Percentiles rank a stretch among this genome's conserved stretches.
Evolutionary conservation across 2,113 vertebrate species (phyloP).

Genomic region (Nibea albiflora): DNA sequence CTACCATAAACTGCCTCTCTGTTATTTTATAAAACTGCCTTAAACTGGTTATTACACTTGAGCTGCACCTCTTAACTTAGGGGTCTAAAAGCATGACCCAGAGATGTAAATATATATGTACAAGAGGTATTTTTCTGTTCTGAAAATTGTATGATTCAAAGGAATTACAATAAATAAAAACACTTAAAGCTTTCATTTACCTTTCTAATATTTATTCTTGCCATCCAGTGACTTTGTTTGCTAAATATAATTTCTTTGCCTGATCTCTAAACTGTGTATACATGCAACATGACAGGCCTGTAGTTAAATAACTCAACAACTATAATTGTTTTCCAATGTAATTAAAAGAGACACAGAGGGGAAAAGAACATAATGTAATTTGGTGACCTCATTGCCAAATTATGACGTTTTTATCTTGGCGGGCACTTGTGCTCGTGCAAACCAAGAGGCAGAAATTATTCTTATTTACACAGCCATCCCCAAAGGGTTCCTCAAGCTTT

Average conservation of each 20-base stretch:
- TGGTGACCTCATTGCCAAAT: slow-evolving; percentile 93
- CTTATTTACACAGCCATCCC: slow-evolving; percentile 91
- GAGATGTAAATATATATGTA: slow-evolving; percentile 43
- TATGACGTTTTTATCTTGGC: slow-evolving; percentile 90
- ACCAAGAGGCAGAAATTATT: slow-evolving; percentile 89
- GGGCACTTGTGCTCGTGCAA: slow-evolving; percentile 87
- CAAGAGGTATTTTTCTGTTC: slow-evolving; percentile 33
- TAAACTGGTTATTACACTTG: slow-evolving; percentile 35
- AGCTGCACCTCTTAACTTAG: slow-evolving; percentile 30
- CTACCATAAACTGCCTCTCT: slow-evolving; percentile 15
- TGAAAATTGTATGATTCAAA: slow-evolving; percentile 36
- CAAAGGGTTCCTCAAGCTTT: slow-evolving; percentile 87
- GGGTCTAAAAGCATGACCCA: slow-evolving; percentile 24
- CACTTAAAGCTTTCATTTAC: slow-evolving; percentile 55
- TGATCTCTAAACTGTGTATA: slow-evolving; percentile 88
- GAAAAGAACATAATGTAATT: slow-evolving; percentile 93
- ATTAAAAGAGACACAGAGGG: slow-evolving; percentile 91
- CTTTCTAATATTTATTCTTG: slow-evolving; percentile 59
- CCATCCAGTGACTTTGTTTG: slow-evolving; percentile 70
- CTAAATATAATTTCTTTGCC: slow-evolving; percentile 81
- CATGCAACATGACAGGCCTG: slow-evolving; percentile 86
- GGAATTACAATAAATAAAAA: slow-evolving; percentile 59
- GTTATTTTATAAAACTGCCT: slow-evolving; percentile 49
- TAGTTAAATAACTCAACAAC: slow-evolving; percentile 91
- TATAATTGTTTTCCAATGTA: slow-evolving; percentile 90